Evolutionary conservation across 2,888 invertebrate species (phyloP).

Genomic region (Agapostemon virescens): DNA sequence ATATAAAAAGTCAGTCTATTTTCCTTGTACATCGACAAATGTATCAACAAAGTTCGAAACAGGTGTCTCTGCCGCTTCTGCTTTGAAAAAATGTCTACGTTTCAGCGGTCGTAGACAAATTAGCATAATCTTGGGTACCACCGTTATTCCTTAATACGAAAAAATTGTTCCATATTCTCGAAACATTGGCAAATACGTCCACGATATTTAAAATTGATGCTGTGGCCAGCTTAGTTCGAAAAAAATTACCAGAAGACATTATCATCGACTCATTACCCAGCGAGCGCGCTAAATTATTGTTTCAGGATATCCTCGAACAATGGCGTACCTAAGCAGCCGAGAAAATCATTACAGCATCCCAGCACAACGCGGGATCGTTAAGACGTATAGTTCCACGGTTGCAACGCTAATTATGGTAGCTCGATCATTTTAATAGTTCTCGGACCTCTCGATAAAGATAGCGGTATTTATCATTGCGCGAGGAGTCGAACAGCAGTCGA

Average conservation of each 20-base stretch:
- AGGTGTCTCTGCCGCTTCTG: too few relatives aligned
- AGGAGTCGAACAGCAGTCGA: slow-evolving; percentile 39
- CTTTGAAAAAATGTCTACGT: too few relatives aligned
- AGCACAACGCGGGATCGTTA: neutral
- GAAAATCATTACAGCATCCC: neutral
- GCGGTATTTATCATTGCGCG: slow-evolving; percentile 19
- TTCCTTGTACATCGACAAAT: too few relatives aligned
- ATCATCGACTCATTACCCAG: neutral
- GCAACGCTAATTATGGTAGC: slow-evolving; percentile 24
- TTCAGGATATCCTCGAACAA: slow-evolving; percentile 1
- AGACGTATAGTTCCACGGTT: neutral
- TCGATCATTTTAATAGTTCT: slow-evolving; percentile 25
- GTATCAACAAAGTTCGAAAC: too few relatives aligned
- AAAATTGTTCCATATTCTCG: neutral
- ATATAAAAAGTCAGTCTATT: too few relatives aligned
- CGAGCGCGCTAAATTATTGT: neutral
- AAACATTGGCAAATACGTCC: neutral
- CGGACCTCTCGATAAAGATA: slow-evolving; percentile 30
- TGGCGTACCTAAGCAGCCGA: neutral
- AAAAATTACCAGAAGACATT: neutral
- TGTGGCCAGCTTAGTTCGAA: neutral
- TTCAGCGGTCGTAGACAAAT: too few relatives aligned
- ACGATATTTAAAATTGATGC: neutral
- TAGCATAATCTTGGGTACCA: too few relatives aligned
- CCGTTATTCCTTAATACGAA: neutral